Base-by-base conservation (phyloP, 2,113 vertebrate genomes). In the Lepus timidus region DNA sequence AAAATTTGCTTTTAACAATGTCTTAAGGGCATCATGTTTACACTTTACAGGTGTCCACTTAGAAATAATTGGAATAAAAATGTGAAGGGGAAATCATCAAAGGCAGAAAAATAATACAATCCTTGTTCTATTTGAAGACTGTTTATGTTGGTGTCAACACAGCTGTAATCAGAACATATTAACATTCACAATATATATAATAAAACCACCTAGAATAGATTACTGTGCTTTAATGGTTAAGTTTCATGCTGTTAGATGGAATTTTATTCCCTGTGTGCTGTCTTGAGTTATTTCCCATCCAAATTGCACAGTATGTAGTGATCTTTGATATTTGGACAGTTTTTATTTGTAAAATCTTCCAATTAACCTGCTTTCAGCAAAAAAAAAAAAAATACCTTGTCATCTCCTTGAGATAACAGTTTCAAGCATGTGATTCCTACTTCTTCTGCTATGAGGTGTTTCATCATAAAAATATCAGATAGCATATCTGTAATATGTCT, bases 391-490 rank as follows among this genome's bases (percentile, higher is more conserved):
- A 58, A 58, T 83, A 55, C 9, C n/a, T 44, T 97, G 73, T 93
- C 91, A 93, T n/a, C 51, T 82, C 51, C n/a, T 31, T 92, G 80
- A 97, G 90, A 73, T 90, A 94, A 65, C 36, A 96, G 13, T 94
- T 91, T 95, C 51, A 86, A 93, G 64, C 20, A 19, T 67, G 49
- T 70, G 44, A 33, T 27, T 90, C 8, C 55, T 67, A 64, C n/a
- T 62, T 22, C 55, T 31, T 10, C 61, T 91, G 33, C 10, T 92
- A 27, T 75, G 70, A 94, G 85, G 44, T 94, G 78, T 86, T 96
- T 96, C 92, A 96, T 95, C 93, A 96, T 91, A 85, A 88, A 94
- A 96, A 49, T 65, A 55, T 82, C 39, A 81, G 88, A 10, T 87
- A 61, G 39, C 73, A 1, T 44, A 83, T 91, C 39, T 87, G 27